Evolutionary conservation across 2,113 vertebrate genomes (phyloP), one percentile per base, ranked within the genome.

Genomic region (Tyrannus savana): DNA sequence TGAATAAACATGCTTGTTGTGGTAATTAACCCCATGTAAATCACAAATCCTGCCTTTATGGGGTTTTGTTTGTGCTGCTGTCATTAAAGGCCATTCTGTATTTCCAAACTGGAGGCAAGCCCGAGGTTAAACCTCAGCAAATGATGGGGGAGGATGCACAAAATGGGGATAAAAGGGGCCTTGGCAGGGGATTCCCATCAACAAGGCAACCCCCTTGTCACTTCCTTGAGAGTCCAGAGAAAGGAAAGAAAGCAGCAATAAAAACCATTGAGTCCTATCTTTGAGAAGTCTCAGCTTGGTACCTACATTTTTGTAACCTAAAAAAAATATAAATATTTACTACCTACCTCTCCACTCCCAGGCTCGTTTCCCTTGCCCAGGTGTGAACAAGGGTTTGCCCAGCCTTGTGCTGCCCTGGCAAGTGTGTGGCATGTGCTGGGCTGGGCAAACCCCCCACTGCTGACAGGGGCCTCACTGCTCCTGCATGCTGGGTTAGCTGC

Each of bases 1-100:
- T 72, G 84, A 94, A 95, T 93, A 96, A 96, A 96, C 74, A 92
- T 75, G 69, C 89, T 87, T 93, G 84, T 95, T 95, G 89, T 95
- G 89, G 94, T 85, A 95, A 97, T 95, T 89, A 93, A 83, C 56
- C 76, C 87, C 50, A 81, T 42, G 71, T 93, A 96, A 86, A 95
- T 95, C 80, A 86, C 76, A 90, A 76, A 93, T 83, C 84, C 72
- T 87, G 42, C 62, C 73, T 95, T 84, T 60, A 72, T 68, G 69
- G 84, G 73, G 62, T 77, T 96, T 93, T 93, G 71, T 90, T 96
- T 53, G 44, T 79, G 55, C 30, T 66, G 66, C 37, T 93, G 75
- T 94, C 75, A 87, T 90, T 88, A 96, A 89, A 41, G 71, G 50
- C 49, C 60, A 46, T 60, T 75, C 92, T 76, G 47, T 53, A 42